These are phyloP conservation scores for Dinomys branickii DNA, from an alignment of 2,113 vertebrate genomes.

Conservation along the genomic window DNA sequence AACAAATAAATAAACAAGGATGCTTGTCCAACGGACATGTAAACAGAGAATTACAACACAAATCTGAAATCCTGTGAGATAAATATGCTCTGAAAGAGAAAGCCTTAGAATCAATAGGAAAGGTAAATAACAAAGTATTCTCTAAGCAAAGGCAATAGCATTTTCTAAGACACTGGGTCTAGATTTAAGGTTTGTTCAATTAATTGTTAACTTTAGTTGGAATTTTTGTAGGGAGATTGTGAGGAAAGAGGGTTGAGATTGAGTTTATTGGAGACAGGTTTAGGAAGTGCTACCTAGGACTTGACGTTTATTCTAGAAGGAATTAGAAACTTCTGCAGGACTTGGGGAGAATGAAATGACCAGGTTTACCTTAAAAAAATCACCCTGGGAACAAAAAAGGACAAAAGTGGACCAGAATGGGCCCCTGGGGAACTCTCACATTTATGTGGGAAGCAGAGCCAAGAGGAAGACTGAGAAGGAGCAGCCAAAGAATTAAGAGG, in stretches of 20 bases:
- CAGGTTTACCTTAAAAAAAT: background rate
- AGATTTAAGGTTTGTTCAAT: background rate
- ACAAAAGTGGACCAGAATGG: background rate
- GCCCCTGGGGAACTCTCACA: background rate
- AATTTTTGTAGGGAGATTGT: background rate
- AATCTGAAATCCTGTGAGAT: background rate
- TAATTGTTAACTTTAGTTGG: background rate
- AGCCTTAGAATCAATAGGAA: conserved; percentile 10
- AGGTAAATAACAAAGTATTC: background rate
- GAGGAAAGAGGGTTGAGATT: background rate
- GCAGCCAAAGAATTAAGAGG: background rate
- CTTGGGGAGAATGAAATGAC: background rate
- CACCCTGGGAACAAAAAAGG: conserved; percentile 34
- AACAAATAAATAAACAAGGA: conserved; percentile 22
- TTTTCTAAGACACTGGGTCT: background rate
- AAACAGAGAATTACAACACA: background rate
- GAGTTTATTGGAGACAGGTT: background rate
- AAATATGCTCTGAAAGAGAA: background rate
- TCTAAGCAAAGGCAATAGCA: background rate
- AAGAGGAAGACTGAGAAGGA: background rate
- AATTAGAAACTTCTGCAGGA: background rate
- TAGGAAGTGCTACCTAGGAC: background rate
- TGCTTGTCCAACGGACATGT: background rate
- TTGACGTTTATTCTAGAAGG: background rate
- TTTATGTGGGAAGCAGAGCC: background rate